Percentiles rank a stretch among this genome's conserved stretches.
Evolutionary conservation across 2,113 vertebrate species (phyloP).

Genomic region (Corythoichthys haematopterus): DNA sequence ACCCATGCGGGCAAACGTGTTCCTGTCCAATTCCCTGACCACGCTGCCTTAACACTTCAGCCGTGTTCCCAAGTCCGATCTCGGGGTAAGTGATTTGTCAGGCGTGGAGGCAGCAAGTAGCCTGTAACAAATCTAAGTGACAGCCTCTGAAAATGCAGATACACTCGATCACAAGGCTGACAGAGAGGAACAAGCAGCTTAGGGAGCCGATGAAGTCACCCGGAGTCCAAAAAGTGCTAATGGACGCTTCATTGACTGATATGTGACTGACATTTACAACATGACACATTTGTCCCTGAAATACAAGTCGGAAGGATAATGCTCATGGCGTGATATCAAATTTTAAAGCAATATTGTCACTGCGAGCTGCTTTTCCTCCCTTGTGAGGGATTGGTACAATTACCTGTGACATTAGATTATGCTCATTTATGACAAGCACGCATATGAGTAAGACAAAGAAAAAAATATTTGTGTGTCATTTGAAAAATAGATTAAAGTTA

Average conservation of each 20-base stretch:
- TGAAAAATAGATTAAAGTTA: conserved; percentile 14
- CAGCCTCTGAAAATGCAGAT: conserved; percentile 63
- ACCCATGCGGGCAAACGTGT: not conserved
- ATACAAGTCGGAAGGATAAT: not conserved
- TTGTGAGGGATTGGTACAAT: conserved; percentile 3
- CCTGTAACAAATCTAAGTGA: conserved; percentile 72
- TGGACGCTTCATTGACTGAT: conserved; percentile 30
- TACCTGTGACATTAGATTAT: conserved; percentile 18
- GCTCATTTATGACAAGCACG: not conserved
- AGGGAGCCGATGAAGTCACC: conserved; percentile 51
- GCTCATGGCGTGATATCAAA: conserved; percentile 22
- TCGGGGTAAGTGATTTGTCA: conserved; percentile 59
- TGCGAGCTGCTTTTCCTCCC: conserved; percentile 28
- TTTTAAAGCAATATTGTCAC: conserved; percentile 29
- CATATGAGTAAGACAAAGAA: not conserved
- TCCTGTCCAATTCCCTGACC: conserved; percentile 17
- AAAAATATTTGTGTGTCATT: not conserved
- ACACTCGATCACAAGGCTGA: conserved; percentile 41
- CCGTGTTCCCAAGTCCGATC: conserved; percentile 34
- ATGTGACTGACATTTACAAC: conserved; percentile 35
- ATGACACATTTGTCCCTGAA: conserved; percentile 33
- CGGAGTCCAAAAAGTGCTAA: conserved; percentile 24
- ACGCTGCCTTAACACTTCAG: conserved; percentile 18
- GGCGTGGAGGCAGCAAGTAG: conserved; percentile 58
- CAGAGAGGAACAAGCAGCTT: conserved; percentile 50